Percentiles rank a stretch among this genome's conserved stretches.
Evolutionary conservation across 2,797 vertebrate species (phyloP).

Genomic region (Dendrocincla fuliginosa): DNA sequence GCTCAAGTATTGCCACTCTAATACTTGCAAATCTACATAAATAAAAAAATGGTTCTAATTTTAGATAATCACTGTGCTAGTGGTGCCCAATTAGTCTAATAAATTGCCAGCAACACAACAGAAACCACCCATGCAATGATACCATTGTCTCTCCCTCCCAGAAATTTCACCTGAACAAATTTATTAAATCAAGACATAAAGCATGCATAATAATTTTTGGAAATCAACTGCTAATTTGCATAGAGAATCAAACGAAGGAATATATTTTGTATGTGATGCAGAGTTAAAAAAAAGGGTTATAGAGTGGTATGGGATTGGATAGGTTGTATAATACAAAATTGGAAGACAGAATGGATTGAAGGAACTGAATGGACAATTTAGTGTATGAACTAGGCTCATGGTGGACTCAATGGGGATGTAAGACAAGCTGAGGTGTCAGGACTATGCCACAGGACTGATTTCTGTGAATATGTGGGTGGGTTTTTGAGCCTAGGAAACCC

Average conservation of each 20-base stretch:
- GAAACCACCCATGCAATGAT: background rate
- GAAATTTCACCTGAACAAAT: background rate
- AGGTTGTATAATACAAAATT: background rate
- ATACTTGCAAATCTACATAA: background rate
- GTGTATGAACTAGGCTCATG: background rate
- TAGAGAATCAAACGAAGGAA: background rate
- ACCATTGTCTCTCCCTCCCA: background rate
- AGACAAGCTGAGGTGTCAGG: background rate
- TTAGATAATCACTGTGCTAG: conserved; percentile 1
- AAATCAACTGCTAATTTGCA: background rate
- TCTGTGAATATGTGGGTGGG: accelerated
- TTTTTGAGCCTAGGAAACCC: background rate
- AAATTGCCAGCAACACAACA: conserved; percentile 24
- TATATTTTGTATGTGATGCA: background rate
- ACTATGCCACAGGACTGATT: background rate
- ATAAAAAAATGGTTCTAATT: conserved; percentile 1
- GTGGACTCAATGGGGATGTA: background rate
- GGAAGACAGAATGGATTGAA: background rate
- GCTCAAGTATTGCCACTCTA: background rate
- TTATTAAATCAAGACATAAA: conserved; percentile 33
- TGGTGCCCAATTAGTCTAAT: conserved; percentile 24
- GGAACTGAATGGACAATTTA: background rate
- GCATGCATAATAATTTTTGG: background rate
- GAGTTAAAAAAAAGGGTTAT: background rate
- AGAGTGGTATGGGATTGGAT: background rate